Conservation (phyloP, 2,888 invertebrate species). For the Xestoiulus laeticollis region DNA sequence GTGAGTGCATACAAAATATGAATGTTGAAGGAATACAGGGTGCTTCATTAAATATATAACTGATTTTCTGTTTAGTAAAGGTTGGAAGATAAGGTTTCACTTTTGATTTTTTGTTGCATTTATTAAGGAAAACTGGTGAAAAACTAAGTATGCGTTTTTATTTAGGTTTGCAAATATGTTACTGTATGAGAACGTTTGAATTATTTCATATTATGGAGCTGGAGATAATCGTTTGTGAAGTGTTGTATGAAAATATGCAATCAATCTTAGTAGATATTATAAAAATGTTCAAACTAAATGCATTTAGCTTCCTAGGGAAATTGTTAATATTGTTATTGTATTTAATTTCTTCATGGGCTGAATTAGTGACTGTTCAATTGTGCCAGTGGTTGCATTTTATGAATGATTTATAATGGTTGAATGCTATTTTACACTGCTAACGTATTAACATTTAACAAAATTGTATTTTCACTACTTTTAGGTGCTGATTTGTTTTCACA, state of each 20-base stretch:
- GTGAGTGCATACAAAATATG: neutral
- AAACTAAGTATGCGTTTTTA: neutral
- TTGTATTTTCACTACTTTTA: neutral
- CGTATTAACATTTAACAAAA: too few relatives aligned
- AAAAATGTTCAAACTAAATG: conserved; percentile 13
- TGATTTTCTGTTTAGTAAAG: neutral
- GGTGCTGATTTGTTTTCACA: neutral
- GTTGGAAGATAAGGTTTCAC: neutral
- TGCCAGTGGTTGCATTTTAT: too few relatives aligned
- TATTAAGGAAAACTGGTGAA: neutral
- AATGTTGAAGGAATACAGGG: neutral
- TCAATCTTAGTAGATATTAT: neutral
- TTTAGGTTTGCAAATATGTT: neutral
- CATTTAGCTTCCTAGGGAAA: conserved; percentile 11
- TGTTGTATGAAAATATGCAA: conserved; percentile 1
- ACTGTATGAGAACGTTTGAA: neutral
- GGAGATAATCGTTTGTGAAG: neutral
- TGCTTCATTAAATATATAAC: neutral
- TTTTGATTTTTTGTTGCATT: neutral
- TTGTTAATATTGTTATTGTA: neutral
- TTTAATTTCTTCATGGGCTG: neutral
- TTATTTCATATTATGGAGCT: neutral
- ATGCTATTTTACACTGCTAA: too few relatives aligned
- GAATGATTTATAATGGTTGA: too few relatives aligned
- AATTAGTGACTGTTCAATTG: too few relatives aligned